Percentiles rank a stretch among this genome's conserved stretches.
Evolutionary conservation across 2,797 vertebrate genomes (phyloP).

Genomic region (Helarctos malayanus): DNA sequence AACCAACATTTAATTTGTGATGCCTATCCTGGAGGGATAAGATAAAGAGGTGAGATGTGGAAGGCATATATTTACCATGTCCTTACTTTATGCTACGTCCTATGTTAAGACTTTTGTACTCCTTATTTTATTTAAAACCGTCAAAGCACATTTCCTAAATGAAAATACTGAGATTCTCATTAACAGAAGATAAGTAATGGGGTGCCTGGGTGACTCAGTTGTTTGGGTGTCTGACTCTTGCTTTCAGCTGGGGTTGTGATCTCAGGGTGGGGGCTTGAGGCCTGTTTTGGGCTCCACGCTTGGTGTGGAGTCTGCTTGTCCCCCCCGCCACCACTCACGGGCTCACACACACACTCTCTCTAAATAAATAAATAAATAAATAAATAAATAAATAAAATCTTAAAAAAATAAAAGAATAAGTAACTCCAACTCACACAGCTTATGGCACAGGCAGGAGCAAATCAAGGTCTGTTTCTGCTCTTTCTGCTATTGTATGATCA

Average conservation of each 20-base stretch:
- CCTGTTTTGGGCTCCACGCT: too few relatives aligned
- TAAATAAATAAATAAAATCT: too few relatives aligned
- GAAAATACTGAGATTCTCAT: not conserved
- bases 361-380: too few relatives aligned
- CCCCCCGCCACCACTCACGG: too few relatives aligned
- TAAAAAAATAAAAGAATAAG: not conserved
- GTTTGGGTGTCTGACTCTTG: not conserved
- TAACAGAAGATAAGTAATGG: not conserved
- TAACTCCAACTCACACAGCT: not conserved
- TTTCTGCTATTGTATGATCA: not conserved
- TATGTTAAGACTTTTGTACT: not conserved
- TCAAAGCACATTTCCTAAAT: not conserved
- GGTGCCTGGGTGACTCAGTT: not conserved
- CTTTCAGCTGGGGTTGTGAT: not conserved
- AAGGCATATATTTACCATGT: not conserved
- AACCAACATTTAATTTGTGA: not conserved
- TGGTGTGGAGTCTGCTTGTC: too few relatives aligned
- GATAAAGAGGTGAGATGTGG: not conserved
- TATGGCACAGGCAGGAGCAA: not conserved
- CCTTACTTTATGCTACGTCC: not conserved
- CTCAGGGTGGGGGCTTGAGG: too few relatives aligned
- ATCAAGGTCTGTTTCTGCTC: not conserved
- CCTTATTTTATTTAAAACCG: slow-evolving; percentile 32
- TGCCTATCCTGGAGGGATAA: not conserved
- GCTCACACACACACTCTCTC: too few relatives aligned